Evolutionary conservation across 2,797 vertebrate genomes (phyloP), one percentile per base, ranked within the genome.

Genomic region (Cheirogaleus major): DNA sequence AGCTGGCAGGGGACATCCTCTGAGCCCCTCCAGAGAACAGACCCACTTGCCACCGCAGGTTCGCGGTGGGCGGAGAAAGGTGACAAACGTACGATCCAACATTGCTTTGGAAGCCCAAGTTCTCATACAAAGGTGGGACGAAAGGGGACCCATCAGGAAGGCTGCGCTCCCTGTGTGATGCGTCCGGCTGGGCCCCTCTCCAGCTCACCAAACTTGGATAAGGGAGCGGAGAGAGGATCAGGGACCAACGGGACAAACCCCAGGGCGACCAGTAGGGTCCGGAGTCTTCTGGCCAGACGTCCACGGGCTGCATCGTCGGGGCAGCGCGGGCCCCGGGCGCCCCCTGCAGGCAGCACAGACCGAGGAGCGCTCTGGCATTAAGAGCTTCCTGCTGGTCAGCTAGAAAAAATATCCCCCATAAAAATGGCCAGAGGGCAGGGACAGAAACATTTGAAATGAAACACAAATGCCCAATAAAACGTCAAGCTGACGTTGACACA

Each of bases 341-440:
- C 97, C 94, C 91, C 97, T 97, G 87, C 92, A 93, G 97, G 95
- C 70, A 7, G 45, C 83, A 52, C 48, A 59, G 50, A 61, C 30
- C 1, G 5, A 7, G 38, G 48, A 75, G 35, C 57, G 57, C 23
- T 8, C 57, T 32, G 1, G 5, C 80, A 0, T 25, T n/a, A 38
- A 69, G 30, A 79, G 67, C 38, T 25, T 76, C 61, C 75, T 18
- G 25, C n/a, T 1, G 7, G 23, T 41, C 52, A 41, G 7, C 63
- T 81, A 41, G 88, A 90, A 89, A 80, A 93, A 93, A 75, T 23
- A 30, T 20, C 38, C 18, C 25, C 38, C 38, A 61, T 83, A 79
- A 73, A 96, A 92, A 61, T 59, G 45, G 41, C 22, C 90, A 80
- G 82, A 91, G 57, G 73, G 69, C 45, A 70, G 57, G 73, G 93